phyloP scores from a whole-genome alignment of 2,888 invertebrate genomes.

The Zygogramma bicolorata region DNA sequence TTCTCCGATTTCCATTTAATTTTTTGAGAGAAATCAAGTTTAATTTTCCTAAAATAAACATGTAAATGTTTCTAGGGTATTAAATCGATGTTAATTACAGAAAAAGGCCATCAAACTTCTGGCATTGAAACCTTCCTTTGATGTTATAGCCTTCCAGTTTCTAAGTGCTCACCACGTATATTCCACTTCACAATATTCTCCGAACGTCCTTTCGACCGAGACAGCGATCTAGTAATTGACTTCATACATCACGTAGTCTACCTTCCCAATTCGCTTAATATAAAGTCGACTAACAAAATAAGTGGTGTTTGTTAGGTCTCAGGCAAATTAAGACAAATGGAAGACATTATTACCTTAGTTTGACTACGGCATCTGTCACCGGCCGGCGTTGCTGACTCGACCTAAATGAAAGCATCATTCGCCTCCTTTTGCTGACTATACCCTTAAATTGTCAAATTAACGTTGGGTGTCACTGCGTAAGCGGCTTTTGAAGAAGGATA shows the following conservation, averaged over 20 bases:
- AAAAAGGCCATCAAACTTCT: no score
- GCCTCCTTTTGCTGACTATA: conserved; percentile 54
- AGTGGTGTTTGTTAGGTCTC: conserved; percentile 55
- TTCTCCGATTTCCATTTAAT: no score
- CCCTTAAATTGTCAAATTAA: conserved; percentile 19
- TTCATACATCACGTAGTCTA: conserved; percentile 32
- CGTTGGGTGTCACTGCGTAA: background rate
- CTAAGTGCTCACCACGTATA: background rate
- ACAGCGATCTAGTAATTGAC: conserved; percentile 26
- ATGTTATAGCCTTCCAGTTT: background rate
- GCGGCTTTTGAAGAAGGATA: background rate
- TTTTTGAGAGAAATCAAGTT: no score
- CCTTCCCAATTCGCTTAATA: conserved; percentile 37
- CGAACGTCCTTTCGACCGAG: background rate
- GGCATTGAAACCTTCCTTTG: background rate
- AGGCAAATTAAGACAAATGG: conserved; percentile 67
- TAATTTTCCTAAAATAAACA: no score
- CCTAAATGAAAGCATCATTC: conserved; percentile 56
- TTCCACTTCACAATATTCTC: background rate
- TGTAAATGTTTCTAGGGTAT: no score
- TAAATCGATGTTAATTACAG: no score
- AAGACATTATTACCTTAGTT: conserved; percentile 66
- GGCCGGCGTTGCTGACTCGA: conserved; percentile 40
- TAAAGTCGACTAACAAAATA: conserved; percentile 36
- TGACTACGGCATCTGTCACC: conserved; percentile 60